These are phyloP conservation scores for Dicaeum eximium DNA, from an alignment of 2,113 vertebrate genomes.

Conservation along the genomic window DNA sequence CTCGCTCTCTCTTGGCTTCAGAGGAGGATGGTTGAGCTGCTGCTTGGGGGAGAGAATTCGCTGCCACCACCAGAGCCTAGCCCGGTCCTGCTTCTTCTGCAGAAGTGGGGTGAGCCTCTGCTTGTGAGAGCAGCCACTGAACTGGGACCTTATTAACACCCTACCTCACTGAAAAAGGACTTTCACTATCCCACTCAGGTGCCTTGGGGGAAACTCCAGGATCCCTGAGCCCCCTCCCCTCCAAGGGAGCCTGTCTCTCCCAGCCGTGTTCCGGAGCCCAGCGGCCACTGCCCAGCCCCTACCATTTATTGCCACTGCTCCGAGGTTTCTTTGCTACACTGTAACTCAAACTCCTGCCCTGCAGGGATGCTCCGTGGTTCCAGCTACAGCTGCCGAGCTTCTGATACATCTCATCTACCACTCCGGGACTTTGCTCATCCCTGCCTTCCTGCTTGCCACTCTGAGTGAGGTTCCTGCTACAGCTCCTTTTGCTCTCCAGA, in stretches of 20 bases:
- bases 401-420: background rate
- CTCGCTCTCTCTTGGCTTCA: background rate
- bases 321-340: background rate
- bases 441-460: background rate
- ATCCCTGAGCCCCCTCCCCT: background rate
- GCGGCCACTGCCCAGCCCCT: background rate
- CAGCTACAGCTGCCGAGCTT: background rate
- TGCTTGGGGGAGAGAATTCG: background rate
- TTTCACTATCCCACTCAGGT: background rate
- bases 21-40: background rate
- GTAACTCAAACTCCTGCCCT: background rate
- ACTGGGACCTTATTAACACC: background rate
- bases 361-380: background rate
- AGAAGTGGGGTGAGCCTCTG: background rate
- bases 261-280: accelerated
- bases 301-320: background rate
- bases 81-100: background rate
- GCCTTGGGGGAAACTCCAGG: background rate
- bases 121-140: background rate
- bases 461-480: background rate
- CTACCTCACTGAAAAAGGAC: background rate
- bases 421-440: background rate
- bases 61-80: background rate
- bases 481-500: background rate
- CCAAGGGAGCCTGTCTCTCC: background rate